Evolutionary conservation across 2,797 vertebrate species (phyloP).

Genomic region (Peromyscus attwateri): DNA sequence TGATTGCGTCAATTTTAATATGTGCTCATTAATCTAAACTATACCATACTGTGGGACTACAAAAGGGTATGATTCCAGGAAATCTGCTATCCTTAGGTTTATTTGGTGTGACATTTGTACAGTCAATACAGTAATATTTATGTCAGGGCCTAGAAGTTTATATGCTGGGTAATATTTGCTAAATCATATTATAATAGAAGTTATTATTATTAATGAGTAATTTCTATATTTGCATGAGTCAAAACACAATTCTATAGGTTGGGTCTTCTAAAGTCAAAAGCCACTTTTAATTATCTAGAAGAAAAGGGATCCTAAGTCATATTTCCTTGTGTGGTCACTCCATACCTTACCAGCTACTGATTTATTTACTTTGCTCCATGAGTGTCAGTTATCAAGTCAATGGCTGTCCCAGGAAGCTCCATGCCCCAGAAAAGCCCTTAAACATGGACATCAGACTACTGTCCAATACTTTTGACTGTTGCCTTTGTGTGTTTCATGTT

Average conservation of each 20-base stretch:
- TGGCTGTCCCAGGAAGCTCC: background rate
- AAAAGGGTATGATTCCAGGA: constrained; percentile 43
- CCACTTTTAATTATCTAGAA: background rate
- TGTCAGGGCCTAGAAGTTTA: background rate
- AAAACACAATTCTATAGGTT: background rate
- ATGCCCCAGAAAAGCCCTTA: background rate
- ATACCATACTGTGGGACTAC: background rate
- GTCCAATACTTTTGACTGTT: background rate
- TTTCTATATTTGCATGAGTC: background rate
- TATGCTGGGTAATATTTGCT: constrained; percentile 1
- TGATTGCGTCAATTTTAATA: constrained; percentile 7
- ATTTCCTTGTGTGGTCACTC: background rate
- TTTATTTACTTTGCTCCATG: background rate
- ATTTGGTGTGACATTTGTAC: constrained; percentile 9
- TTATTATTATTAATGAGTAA: constrained; percentile 14
- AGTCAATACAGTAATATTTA: constrained; percentile 52
- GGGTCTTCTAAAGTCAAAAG: background rate
- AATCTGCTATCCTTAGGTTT: constrained; percentile 23
- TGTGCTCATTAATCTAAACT: constrained; percentile 42
- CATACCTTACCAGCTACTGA: background rate
- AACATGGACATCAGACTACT: background rate
- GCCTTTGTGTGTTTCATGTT: background rate
- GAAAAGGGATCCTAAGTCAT: background rate
- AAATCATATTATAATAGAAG: background rate
- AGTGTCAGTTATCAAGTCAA: background rate